phyloP scores from a whole-genome alignment of 2,888 invertebrate species.

The Aphidoletes aphidimyza region DNA sequence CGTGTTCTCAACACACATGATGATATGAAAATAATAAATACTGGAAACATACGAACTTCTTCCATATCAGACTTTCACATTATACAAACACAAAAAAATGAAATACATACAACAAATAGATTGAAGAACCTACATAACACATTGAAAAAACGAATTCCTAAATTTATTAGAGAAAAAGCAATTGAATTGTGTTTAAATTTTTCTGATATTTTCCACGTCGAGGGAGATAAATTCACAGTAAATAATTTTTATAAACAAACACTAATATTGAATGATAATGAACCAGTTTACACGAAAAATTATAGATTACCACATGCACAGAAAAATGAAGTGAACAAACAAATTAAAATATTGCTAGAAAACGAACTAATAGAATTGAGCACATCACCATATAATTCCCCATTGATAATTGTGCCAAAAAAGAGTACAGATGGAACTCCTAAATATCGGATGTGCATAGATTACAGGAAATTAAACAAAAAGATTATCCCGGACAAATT shows the following conservation, averaged over 20 bases:
- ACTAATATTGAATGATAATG: not conserved
- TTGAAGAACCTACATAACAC: not conserved
- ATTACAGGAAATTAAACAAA: not conserved
- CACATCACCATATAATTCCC: constrained; percentile 58
- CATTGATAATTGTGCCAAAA: constrained; percentile 59
- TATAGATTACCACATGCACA: constrained; percentile 57
- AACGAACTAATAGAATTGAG: constrained; percentile 58
- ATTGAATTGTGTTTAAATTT: not conserved
- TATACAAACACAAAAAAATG: not conserved
- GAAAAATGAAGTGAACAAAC: constrained; percentile 58
- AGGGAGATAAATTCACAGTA: not conserved
- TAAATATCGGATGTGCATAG: not conserved
- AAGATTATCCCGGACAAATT: not conserved
- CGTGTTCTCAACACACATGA: not conserved
- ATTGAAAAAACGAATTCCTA: not conserved
- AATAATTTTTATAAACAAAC: constrained; percentile 50
- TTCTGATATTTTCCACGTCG: not conserved
- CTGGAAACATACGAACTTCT: not conserved
- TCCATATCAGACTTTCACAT: not conserved
- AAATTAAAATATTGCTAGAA: constrained; percentile 57
- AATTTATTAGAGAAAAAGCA: not conserved
- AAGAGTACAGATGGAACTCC: constrained; percentile 54
- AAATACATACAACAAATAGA: not conserved
- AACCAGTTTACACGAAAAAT: constrained; percentile 40
- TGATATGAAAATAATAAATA: not conserved